Conservation (phyloP, 2,113 vertebrate species). For the Lanius ludovicianus region DNA sequence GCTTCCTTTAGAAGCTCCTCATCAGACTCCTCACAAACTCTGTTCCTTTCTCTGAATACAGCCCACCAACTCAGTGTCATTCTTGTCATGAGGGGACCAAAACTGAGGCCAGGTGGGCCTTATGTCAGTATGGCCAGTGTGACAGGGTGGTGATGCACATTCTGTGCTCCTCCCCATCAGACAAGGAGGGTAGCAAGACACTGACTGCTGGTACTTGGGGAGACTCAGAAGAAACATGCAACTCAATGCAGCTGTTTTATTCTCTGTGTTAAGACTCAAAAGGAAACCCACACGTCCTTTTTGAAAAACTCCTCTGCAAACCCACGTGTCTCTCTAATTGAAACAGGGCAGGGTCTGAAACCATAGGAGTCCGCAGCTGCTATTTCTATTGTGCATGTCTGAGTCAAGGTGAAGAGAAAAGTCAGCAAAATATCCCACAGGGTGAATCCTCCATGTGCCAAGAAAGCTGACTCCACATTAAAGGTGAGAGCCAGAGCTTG, state of each 20-base stretch:
- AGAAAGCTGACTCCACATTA: slow-evolving; percentile 56
- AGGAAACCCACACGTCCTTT: neutral
- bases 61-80: neutral
- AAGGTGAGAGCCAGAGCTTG: slow-evolving; percentile 59
- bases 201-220: neutral
- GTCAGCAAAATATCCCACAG: slow-evolving; percentile 54
- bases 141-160: neutral
- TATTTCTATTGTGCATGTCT: slow-evolving; percentile 38
- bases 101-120: neutral
- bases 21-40: neutral
- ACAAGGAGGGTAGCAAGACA: neutral
- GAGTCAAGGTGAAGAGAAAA: slow-evolving; percentile 61
- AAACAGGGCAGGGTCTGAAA: slow-evolving; percentile 53
- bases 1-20: neutral
- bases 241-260: neutral
- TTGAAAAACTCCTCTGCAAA: slow-evolving; percentile 29
- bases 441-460: slow-evolving; percentile 55
- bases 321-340: slow-evolving; percentile 29
- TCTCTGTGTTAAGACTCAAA: neutral
- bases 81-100: rapidly evolving
- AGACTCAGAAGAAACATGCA: neutral
- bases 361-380: slow-evolving; percentile 51
- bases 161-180: neutral
- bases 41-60: neutral
- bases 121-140: neutral